A percentile compares a stretch with the other conserved stretches of the same genome.
Conservation (phyloP, 2,113 vertebrate species). For the Saguinus imperator region DNA sequence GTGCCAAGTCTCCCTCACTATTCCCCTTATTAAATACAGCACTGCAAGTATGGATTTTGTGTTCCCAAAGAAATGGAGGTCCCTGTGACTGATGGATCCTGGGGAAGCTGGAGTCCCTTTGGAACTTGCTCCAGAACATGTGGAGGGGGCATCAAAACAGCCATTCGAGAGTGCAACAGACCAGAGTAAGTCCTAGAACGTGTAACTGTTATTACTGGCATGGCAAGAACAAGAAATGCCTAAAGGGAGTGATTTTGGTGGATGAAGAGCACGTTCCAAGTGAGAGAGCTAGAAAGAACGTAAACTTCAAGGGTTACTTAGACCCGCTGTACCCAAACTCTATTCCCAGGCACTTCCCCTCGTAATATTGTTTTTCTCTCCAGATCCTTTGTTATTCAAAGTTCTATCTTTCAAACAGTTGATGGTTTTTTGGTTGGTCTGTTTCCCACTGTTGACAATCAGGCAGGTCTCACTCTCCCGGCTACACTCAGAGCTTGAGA, state of each 20-base stretch:
- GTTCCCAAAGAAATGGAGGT: conserved; percentile 92
- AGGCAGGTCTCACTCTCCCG: neutral
- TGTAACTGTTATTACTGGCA: rapidly evolving
- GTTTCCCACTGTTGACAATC: neutral
- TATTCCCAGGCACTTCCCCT: neutral
- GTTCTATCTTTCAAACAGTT: neutral
- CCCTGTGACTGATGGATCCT: conserved; percentile 89
- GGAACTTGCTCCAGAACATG: conserved; percentile 96
- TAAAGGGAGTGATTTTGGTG: neutral
- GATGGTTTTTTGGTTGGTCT: neutral
- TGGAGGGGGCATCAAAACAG: conserved; percentile 95
- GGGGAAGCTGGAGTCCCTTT: conserved; percentile 97
- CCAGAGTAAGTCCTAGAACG: conserved; percentile 90
- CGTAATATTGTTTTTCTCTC: neutral
- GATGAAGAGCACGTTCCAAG: neutral
- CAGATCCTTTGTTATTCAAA: neutral
- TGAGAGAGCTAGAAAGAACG: neutral
- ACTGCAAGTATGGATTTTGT: conserved; percentile 96
- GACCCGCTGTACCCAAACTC: neutral
- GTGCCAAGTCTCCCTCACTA: conserved; percentile 56
- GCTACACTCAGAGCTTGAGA: neutral
- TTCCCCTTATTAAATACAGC: conserved; percentile 82
- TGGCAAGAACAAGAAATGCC: rapidly evolving
- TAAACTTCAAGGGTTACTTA: neutral
- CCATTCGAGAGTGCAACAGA: conserved; percentile 94